Evolutionary conservation across 2,797 vertebrate species (phyloP).

Genomic region (Valencia hispanica): DNA sequence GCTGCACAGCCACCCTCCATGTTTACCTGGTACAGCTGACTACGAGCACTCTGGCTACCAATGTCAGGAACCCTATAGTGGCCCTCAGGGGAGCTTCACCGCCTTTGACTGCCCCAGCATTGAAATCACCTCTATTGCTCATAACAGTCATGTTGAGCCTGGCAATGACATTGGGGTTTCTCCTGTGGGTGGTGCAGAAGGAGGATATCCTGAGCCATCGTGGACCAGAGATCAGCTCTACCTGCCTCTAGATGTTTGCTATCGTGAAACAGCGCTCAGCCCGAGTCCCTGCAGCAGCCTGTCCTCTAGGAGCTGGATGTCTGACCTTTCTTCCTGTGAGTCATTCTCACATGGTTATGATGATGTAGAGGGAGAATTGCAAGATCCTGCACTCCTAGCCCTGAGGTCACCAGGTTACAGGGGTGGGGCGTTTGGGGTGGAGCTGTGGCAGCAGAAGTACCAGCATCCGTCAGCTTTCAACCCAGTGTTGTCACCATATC

Average conservation of each 20-base stretch:
- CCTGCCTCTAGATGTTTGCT: constrained; percentile 76
- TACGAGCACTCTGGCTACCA: constrained; percentile 77
- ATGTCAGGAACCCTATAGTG: constrained; percentile 80
- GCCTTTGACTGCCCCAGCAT: constrained; percentile 97
- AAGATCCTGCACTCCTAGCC: constrained; percentile 86
- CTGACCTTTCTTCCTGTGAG: constrained; percentile 92
- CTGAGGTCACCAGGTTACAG: constrained; percentile 82
- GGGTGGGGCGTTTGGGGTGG: constrained; percentile 84
- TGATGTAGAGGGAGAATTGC: constrained; percentile 91
- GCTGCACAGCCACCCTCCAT: constrained; percentile 75
- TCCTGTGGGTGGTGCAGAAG: constrained; percentile 49
- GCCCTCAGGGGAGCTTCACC: constrained; percentile 80
- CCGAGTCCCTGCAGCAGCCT: constrained; percentile 82
- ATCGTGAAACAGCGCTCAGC: constrained; percentile 80
- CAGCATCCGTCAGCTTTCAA: constrained; percentile 76
- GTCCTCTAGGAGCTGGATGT: constrained; percentile 83
- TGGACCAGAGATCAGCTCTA: constrained; percentile 76
- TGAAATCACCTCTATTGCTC: constrained; percentile 86
- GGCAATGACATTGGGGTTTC: constrained; percentile 31
- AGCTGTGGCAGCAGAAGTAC: constrained; percentile 86
- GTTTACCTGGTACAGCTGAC: constrained; percentile 74
- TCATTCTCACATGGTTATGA: constrained; percentile 92
- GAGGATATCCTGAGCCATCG: constrained; percentile 50
- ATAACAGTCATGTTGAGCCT: constrained; percentile 65
- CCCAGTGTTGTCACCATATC: constrained; percentile 87